These are phyloP conservation scores for Nemotelus pantherinus DNA, from an alignment of 2,888 invertebrate species.

Conservation along the genomic window DNA sequence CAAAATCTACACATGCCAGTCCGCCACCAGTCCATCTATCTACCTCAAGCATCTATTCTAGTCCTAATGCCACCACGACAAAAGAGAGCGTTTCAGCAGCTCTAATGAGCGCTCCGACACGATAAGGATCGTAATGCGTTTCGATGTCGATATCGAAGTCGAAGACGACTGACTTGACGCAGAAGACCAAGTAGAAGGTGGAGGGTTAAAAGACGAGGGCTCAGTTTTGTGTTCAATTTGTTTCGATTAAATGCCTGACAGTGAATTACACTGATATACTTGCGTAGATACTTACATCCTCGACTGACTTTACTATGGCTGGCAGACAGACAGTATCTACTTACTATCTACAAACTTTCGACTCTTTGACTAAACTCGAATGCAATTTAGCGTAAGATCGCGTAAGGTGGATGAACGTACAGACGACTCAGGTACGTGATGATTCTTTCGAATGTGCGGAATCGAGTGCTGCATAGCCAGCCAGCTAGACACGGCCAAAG, in stretches of 20 bases:
- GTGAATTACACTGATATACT: conserved; percentile 4
- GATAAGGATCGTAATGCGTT: conserved; percentile 38
- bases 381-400: conserved; percentile 21
- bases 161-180: background rate
- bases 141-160: background rate
- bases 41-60: background rate
- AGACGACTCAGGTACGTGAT: background rate
- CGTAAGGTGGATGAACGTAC: background rate
- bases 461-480: background rate
- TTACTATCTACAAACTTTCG: conserved; percentile 19
- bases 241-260: conserved; percentile 9
- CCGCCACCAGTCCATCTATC: conserved; percentile 10
- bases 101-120: conserved; percentile 18
- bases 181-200: background rate
- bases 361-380: conserved; percentile 12
- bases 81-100: conserved; percentile 16
- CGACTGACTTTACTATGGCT: background rate
- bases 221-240: conserved; percentile 20
- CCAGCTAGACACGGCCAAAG: background rate
- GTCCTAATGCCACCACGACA: background rate
- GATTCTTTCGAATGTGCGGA: background rate
- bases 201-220: background rate
- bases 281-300: conserved; percentile 23
- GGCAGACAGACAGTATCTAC: conserved; percentile 32
- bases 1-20: conserved; percentile 1